Conservation (phyloP, 2,113 vertebrate genomes). For the Oxyura jamaicensis region DNA sequence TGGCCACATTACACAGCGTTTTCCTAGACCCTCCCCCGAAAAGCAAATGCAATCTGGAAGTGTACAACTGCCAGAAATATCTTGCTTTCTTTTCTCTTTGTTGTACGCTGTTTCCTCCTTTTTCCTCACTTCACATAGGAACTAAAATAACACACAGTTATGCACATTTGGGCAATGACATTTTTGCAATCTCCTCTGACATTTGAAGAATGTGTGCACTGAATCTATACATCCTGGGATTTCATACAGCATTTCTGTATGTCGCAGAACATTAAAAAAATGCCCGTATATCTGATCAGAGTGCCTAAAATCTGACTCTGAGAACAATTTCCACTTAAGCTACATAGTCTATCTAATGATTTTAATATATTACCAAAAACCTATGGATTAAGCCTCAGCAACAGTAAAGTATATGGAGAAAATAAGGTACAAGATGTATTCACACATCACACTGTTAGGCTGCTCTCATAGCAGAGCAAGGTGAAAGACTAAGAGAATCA, state of each 20-base stretch:
- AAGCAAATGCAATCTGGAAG: constrained; percentile 33
- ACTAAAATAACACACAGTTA: background rate
- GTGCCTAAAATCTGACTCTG: background rate
- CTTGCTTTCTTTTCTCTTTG: background rate
- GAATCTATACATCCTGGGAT: background rate
- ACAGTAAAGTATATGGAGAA: background rate
- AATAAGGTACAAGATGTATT: background rate
- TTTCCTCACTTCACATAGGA: background rate
- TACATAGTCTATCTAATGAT: background rate
- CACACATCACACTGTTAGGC: fast-evolving
- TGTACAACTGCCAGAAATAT: constrained; percentile 5
- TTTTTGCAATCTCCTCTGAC: background rate
- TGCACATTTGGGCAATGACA: background rate
- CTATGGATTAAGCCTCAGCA: background rate
- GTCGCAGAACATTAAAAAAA: background rate
- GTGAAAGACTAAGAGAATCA: background rate
- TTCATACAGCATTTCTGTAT: background rate
- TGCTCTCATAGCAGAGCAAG: background rate
- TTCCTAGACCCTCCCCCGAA: background rate
- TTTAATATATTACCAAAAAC: background rate
- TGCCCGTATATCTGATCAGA: background rate
- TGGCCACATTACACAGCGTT: background rate
- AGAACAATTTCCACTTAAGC: background rate
- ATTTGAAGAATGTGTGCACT: background rate
- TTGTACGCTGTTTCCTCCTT: background rate